Percentiles rank a stretch among this genome's conserved stretches.
Evolutionary conservation across 2,113 vertebrate genomes (phyloP).

Genomic region (Nycticebus coucang): DNA sequence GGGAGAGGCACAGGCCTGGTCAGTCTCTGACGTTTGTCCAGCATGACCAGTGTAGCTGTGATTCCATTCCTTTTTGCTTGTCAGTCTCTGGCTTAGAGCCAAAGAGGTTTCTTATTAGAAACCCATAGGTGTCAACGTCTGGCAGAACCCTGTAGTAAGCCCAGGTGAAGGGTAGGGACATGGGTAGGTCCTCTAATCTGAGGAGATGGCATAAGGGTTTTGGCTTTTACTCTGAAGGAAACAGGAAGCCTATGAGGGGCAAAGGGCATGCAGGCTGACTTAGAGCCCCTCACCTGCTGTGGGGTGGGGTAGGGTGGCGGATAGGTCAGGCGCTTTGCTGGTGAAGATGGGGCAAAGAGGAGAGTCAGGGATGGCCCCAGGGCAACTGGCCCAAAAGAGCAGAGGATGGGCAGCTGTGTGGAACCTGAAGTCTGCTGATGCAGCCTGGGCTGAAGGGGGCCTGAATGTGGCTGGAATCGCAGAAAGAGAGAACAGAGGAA

Average conservation of each 20-base stretch:
- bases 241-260: not conserved
- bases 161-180: no score
- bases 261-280: not conserved
- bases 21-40: fast-evolving
- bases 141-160: not conserved
- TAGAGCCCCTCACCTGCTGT: not conserved
- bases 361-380: not conserved
- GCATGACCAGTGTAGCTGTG: not conserved
- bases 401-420: no score
- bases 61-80: fast-evolving
- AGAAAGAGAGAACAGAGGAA: not conserved
- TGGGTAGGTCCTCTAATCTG: not conserved
- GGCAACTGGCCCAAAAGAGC: no score
- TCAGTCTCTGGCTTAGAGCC: not conserved
- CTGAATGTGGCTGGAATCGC: not conserved
- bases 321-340: not conserved
- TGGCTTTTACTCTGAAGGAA: not conserved
- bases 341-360: not conserved
- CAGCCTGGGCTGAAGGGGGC: not conserved
- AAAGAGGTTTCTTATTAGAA: not conserved
- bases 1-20: not conserved
- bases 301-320: no score
- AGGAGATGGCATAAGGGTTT: not conserved
- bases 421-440: not conserved
- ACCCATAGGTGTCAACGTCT: not conserved